Evolutionary conservation across 1,140 invertebrate species (phyloP), one percentile per base, ranked within the genome.

Genomic region (Drosophila athabasca): DNA sequence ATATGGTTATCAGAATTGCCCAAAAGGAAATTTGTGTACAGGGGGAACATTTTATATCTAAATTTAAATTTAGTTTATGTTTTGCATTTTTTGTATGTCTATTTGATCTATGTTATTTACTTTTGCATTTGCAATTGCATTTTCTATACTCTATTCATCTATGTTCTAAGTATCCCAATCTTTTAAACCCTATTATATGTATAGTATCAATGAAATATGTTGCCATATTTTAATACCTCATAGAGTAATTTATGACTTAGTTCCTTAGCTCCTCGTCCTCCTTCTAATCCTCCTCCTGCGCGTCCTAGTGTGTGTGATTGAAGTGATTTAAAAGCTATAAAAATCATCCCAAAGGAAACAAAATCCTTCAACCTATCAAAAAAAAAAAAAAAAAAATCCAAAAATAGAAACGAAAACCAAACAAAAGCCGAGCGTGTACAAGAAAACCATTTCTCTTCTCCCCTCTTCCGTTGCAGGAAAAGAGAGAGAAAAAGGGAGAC

Each of bases 401-500:
- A 52, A 68, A 58, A 53, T 39, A 66, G 55, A 82, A 72, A 62
- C 49, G 69, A 75, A 69, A 69, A 22, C 41, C 58, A 67, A n/a
- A 46, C 29, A 69, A 79, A 77, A 65, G 73, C 60, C 72, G 69
- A 88, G 62, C 78, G 79, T 62, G 39, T 82, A 82, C 79, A 83
- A 83, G 82, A 79, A 78, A 89, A 81, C 41, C 41, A 70, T 83
- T 87, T 87, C 62, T 82, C 76, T 83, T 83, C 79, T 87, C 84
- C 79, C 83, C 87, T 88, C 72, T 88, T 89, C 84, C 79, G 84
- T 88, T 88, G 52, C 83, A 87, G 82, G 82, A 74, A 83, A 61
- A 73, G 17, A 31, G 45, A 60, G 31, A 73, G 60, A 19, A 19
- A 19, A 19, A 66, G 26, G 73, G 61, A 44, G 31, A 35, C 31